These are phyloP conservation scores for Mesembrinibis cayennensis DNA, from an alignment of 2,113 vertebrate species.

Conservation along the genomic window DNA sequence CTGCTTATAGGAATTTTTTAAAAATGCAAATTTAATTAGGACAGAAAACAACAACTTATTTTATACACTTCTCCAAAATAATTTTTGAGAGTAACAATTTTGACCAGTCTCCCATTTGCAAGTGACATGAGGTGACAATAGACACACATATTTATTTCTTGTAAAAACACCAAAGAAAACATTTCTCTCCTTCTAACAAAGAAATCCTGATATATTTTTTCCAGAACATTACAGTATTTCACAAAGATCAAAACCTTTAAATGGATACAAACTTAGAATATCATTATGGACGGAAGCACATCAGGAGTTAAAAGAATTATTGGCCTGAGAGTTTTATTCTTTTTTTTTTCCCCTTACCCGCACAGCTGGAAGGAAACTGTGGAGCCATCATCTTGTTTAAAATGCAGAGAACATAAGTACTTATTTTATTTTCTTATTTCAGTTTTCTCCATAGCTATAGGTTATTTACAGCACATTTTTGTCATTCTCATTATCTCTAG, in stretches of 20 bases:
- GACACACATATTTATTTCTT: not conserved
- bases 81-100: not conserved
- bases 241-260: not conserved
- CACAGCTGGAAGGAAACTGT: not conserved
- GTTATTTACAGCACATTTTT: not conserved
- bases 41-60: not conserved
- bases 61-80: not conserved
- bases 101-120: not conserved
- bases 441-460: not conserved
- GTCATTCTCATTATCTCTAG: not conserved
- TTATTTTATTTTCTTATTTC: conserved; percentile 17
- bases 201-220: not conserved
- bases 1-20: not conserved
- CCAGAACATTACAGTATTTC: not conserved
- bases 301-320: not conserved
- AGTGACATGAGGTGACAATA: not conserved
- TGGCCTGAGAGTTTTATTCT: not conserved
- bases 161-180: not conserved
- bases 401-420: not conserved
- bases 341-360: not conserved
- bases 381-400: not conserved
- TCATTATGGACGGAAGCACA: not conserved
- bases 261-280: not conserved
- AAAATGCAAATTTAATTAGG: not conserved
- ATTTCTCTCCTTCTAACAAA: not conserved